Evolutionary conservation across 1,140 invertebrate species (phyloP).

Genomic region (Micrasema minimum): DNA sequence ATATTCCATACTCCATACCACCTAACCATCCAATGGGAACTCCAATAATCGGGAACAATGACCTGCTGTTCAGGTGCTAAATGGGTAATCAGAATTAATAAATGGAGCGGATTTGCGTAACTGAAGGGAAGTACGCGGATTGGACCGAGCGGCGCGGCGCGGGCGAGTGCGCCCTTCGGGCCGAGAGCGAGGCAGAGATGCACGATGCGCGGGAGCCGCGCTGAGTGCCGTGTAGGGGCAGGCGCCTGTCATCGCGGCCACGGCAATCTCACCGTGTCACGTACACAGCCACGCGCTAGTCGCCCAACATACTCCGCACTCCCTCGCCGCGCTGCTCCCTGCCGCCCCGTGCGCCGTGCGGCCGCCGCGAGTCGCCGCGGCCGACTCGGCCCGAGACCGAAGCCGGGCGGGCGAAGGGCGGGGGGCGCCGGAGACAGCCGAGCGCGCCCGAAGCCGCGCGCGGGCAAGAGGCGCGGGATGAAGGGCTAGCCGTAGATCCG

Average conservation of each 20-base stretch:
- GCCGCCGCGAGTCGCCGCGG: conserved; percentile 20
- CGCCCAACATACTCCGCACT: no score
- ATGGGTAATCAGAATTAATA: conserved; percentile 2
- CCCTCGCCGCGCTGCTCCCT: neutral
- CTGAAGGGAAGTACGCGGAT: neutral
- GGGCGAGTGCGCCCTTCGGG: conserved; percentile 13
- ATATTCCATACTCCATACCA: neutral
- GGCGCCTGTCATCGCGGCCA: conserved; percentile 36
- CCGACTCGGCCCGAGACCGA: conserved; percentile 7
- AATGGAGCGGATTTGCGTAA: conserved; percentile 7
- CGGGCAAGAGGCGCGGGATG: conserved; percentile 3
- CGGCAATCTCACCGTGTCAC: conserved; percentile 27
- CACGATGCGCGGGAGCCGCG: conserved; percentile 13
- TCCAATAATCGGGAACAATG: neutral
- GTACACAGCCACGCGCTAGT: conserved; percentile 12
- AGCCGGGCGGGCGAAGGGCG: conserved; percentile 2
- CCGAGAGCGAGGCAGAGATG: conserved; percentile 17
- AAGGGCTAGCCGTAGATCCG: conserved; percentile 1
- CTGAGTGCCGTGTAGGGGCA: conserved; percentile 36
- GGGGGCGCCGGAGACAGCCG: conserved; percentile 6
- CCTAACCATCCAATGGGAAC: neutral
- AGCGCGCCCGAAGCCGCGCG: conserved; percentile 28
- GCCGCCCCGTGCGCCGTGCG: neutral
- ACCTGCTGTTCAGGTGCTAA: conserved; percentile 1
- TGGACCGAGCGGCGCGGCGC: neutral